Evolutionary conservation across 2,113 vertebrate species (phyloP).

Genomic region (Cephalopterus ornatus): DNA sequence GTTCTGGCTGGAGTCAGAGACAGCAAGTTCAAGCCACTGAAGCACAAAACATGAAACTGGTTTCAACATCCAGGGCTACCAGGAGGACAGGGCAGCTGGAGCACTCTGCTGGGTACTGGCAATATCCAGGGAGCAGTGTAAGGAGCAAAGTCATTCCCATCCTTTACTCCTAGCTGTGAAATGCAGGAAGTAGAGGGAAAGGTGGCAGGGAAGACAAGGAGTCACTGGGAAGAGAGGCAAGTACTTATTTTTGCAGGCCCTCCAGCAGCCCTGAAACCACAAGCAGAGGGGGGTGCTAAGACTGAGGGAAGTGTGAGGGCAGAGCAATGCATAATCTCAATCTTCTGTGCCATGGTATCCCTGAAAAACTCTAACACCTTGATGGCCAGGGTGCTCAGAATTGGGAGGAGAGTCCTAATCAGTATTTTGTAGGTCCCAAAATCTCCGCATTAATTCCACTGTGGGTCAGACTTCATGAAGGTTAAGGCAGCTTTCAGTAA

Average conservation of each 20-base stretch:
- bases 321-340: not conserved
- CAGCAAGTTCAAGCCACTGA: not conserved
- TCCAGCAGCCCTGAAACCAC: not conserved
- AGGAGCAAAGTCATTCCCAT: not conserved
- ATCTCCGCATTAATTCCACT: not conserved
- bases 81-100: not conserved
- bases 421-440: not conserved
- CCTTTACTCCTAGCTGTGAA: not conserved
- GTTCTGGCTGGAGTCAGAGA: not conserved
- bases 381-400: not conserved
- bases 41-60: not conserved
- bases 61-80: not conserved
- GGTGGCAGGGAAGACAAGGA: not conserved
- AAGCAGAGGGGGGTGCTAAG: not conserved
- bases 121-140: not conserved
- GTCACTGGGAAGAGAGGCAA: not conserved
- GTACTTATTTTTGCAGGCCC: not conserved
- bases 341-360: not conserved
- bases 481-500: not conserved
- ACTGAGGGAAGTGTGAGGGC: not conserved
- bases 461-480: not conserved
- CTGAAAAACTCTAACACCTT: not conserved
- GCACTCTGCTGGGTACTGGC: not conserved
- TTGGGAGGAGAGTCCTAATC: not conserved
- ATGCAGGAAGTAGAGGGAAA: not conserved